Conservation (phyloP, 1,140 invertebrate species). For the Aphaenogaster rudis region DNA sequence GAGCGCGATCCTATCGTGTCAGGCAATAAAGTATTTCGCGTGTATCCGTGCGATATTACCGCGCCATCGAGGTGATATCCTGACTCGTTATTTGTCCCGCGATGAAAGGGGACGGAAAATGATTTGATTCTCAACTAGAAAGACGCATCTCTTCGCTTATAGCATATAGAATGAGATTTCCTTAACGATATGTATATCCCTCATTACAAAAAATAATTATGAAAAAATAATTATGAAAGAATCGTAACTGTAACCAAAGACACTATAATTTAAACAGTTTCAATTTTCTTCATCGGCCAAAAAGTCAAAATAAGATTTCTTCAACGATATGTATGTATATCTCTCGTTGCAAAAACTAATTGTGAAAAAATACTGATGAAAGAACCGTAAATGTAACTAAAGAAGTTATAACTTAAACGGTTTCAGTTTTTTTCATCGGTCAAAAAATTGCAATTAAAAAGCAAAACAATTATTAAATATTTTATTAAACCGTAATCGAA, state of each 20-base stretch:
- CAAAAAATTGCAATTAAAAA: background rate
- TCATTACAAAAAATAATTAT: background rate
- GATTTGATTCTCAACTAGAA: constrained; percentile 33
- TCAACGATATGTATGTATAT: background rate
- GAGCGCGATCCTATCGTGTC: constrained; percentile 80
- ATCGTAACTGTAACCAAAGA: background rate
- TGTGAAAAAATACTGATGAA: background rate
- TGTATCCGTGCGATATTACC: constrained; percentile 71
- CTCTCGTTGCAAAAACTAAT: background rate
- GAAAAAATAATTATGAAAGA: background rate
- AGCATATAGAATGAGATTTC: background rate
- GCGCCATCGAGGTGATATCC: constrained; percentile 15
- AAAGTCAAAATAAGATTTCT: background rate
- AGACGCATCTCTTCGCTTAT: background rate
- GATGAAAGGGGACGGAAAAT: background rate
- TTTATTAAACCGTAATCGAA: background rate
- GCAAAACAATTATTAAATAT: background rate
- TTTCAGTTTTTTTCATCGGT: background rate
- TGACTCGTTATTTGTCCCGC: constrained; percentile 1
- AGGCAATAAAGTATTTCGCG: constrained; percentile 80
- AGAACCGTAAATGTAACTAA: background rate
- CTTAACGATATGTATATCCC: background rate
- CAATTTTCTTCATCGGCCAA: background rate
- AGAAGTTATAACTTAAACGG: background rate
- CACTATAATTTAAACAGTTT: background rate